Evolutionary conservation across 2,888 invertebrate species (phyloP).

Genomic region (Ormyrus labotus): DNA sequence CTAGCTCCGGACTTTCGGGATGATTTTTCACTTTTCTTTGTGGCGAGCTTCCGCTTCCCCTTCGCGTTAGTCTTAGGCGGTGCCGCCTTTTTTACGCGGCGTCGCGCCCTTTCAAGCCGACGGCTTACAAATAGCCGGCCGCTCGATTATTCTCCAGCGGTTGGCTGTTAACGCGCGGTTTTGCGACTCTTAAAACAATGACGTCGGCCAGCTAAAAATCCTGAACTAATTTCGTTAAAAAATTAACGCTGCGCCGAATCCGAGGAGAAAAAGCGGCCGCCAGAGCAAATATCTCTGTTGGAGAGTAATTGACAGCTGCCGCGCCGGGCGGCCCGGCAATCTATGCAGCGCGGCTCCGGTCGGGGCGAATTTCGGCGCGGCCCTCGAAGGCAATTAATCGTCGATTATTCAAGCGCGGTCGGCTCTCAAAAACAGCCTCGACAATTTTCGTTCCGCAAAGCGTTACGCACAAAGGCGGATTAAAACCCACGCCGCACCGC

Average conservation of each 20-base stretch:
- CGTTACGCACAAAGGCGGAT: constrained; percentile 18
- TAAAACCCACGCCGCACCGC: constrained; percentile 17
- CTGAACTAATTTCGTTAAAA: no score
- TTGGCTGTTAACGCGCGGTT: no score
- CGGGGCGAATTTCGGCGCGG: constrained; percentile 1
- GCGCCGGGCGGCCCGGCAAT: neutral
- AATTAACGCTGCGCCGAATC: no score
- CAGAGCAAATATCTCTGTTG: no score
- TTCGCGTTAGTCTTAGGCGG: constrained; percentile 46
- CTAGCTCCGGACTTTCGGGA: constrained; percentile 38
- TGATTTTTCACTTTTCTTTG: constrained; percentile 56
- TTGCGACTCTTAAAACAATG: no score
- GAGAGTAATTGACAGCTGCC: neutral
- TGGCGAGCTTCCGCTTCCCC: constrained; percentile 46
- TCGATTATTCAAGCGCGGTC: constrained; percentile 50
- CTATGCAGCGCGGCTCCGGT: neutral
- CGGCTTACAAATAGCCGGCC: constrained; percentile 34
- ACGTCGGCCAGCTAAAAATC: no score
- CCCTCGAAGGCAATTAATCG: constrained; percentile 47
- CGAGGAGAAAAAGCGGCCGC: no score
- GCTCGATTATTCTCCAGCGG: neutral
- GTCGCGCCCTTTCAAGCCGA: constrained; percentile 16
- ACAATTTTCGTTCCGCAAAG: constrained; percentile 14
- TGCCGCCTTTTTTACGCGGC: constrained; percentile 19
- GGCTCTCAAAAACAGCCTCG: constrained; percentile 36